These are phyloP conservation scores for Drosophila prosaltans DNA, from an alignment of 1,140 invertebrate species.

Conservation along the genomic window DNA sequence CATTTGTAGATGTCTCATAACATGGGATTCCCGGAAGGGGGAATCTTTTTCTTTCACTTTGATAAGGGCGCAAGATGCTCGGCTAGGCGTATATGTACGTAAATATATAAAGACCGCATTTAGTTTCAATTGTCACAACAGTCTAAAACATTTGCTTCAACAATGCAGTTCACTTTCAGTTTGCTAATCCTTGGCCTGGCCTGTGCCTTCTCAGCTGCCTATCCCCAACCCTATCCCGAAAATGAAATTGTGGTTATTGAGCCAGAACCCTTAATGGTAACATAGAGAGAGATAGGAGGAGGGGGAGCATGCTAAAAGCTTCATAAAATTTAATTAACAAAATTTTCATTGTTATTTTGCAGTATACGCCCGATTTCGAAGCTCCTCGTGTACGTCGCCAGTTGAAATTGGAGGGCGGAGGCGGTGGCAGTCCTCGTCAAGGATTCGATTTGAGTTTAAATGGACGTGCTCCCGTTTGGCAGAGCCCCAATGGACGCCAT, in stretches of 20 bases:
- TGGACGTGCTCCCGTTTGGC: conserved; percentile 66
- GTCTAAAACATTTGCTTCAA: conserved; percentile 28
- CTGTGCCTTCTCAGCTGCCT: conserved; percentile 25
- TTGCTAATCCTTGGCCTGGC: conserved; percentile 39
- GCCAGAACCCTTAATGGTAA: conserved; percentile 31
- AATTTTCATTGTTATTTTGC: not conserved
- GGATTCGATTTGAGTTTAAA: conserved; percentile 67
- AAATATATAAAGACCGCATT: conserved; percentile 22
- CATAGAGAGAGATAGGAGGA: not conserved
- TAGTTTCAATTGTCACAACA: conserved; percentile 15
- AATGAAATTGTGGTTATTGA: conserved; percentile 16
- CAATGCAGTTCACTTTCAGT: conserved; percentile 43
- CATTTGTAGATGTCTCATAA: not conserved
- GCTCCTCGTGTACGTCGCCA: conserved; percentile 54
- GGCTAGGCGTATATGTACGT: not conserved
- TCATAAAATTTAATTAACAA: not conserved
- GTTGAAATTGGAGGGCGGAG: conserved; percentile 46
- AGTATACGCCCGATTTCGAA: conserved; percentile 13
- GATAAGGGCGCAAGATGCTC: conserved; percentile 31
- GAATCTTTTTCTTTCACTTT: conserved; percentile 37
- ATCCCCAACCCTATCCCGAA: conserved; percentile 38
- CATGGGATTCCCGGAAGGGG: conserved; percentile 47
- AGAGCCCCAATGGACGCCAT: conserved; percentile 72
- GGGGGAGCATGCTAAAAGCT: too few species aligned
- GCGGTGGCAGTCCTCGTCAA: conserved; percentile 62